Base-by-base conservation (phyloP, 2,888 invertebrate genomes). In the Pelosia muscerda region DNA sequence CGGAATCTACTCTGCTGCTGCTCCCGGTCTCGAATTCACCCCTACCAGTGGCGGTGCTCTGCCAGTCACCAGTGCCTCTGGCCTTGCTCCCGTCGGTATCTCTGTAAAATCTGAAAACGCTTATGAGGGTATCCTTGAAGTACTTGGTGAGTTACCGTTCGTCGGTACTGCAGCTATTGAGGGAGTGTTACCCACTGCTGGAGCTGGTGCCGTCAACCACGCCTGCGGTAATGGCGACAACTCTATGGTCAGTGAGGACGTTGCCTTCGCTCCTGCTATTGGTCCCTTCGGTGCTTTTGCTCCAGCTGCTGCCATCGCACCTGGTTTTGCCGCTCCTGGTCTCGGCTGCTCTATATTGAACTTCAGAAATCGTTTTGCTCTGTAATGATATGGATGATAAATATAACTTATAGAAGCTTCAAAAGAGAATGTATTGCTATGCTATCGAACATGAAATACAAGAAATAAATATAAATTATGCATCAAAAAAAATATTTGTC, bases 41-140 rank as follows among this genome's bases (percentile, higher is more conserved):
- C 65, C 66, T 73, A 25, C 69, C 22, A 79, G 74, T 62, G 81
- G 84, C 57, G 62, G 69, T 65, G 25, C 4, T 5, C 25, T 82
- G 25, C 71, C 79, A 8, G 76, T 84, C 0, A 68, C 81, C 67
- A 85, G 86, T 63, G 69, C 70, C 1, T 87, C 86, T 19, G 11
- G 66, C 70, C 22, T 60, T 26, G 38, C 64, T 11, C 87, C 88
- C 0, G 73, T 72, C 19, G 82, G 83, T 9, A 62, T 88, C n/a
- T 77, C 83, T 0, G 81, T 90, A 10, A 68, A 80, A 1, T 88
- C 90, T 34, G 89, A 90, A 34, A 90, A 90, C 63, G 76, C 76
- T 0, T 85, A 86, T 42, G 89, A 89, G 74, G 90, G 90, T 15
- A 65, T 81, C 19, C 31, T 60, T 4, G 42, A 70, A 4, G 84